Percentiles rank a stretch among this genome's conserved stretches.
Evolutionary conservation across 2,113 vertebrate species (phyloP).

Genomic region (Melanerpes formicivorus): DNA sequence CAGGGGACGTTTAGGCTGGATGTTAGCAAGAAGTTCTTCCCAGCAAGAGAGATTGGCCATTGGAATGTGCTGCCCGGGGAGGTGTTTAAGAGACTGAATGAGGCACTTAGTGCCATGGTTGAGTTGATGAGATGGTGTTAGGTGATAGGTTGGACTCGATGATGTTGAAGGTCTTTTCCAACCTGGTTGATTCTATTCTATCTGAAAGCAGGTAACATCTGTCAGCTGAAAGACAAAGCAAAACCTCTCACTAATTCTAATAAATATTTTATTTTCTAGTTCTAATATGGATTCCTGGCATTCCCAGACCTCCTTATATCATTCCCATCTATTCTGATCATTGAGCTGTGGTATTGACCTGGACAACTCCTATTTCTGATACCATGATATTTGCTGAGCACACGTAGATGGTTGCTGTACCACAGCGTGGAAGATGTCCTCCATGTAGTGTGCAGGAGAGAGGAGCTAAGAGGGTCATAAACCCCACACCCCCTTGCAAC

Average conservation of each 20-base stretch:
- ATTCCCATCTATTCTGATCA: not conserved
- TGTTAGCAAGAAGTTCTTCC: too few relatives aligned
- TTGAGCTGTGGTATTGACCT: not conserved
- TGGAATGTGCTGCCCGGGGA: too few relatives aligned
- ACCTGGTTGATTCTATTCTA: not conserved
- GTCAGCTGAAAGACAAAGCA: not conserved
- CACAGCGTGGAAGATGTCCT: not conserved
- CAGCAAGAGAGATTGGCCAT: too few relatives aligned
- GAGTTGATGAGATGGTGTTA: too few relatives aligned
- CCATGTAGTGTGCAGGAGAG: not conserved
- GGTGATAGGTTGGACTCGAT: too few relatives aligned
- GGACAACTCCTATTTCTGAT: not conserved
- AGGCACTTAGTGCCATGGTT: too few relatives aligned
- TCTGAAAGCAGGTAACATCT: not conserved
- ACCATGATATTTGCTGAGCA: not conserved
- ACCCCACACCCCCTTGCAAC: not conserved
- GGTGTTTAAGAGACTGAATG: too few relatives aligned
- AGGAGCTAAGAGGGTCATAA: constrained; percentile 9
- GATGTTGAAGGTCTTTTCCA: not conserved
- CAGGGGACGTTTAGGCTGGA: too few relatives aligned
- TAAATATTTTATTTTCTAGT: not conserved
- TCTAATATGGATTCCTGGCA: rapidly evolving
- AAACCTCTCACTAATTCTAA: rapidly evolving
- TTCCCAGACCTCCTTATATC: not conserved
- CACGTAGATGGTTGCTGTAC: rapidly evolving